Conservation (phyloP, 92 coral and sea anemone genomes). For the Nematostella vectensis region DNA sequence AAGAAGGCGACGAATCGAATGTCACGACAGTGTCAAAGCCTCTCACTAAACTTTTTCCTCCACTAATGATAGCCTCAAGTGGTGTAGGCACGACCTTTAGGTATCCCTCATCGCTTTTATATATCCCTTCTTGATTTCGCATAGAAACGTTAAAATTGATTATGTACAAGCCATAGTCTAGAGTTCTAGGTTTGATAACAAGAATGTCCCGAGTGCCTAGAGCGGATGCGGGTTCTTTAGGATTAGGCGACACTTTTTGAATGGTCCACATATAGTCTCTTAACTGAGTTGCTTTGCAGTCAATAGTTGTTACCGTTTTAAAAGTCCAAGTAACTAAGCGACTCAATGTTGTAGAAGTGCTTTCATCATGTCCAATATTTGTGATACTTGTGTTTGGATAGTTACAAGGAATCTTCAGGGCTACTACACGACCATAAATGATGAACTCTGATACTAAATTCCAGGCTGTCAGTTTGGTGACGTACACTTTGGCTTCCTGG, state of each 20-base stretch:
- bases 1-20: constrained; percentile 29
- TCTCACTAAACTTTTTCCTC: constrained; percentile 29
- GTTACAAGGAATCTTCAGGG: constrained; percentile 51
- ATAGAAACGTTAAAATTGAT: constrained; percentile 41
- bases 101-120: constrained; percentile 30
- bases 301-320: constrained; percentile 16
- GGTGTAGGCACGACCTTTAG: constrained; percentile 34
- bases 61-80: constrained; percentile 22
- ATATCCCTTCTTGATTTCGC: constrained; percentile 49
- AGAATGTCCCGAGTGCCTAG: constrained; percentile 9
- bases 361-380: constrained; percentile 18
- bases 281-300: constrained; percentile 47
- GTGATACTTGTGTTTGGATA: constrained; percentile 45
- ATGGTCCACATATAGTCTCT: constrained; percentile 35
- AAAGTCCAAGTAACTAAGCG: constrained; percentile 16
- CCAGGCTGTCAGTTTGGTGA: constrained; percentile 35
- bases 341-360: constrained; percentile 17
- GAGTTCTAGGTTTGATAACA: constrained; percentile 15
- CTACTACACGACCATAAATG: constrained; percentile 17
- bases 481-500: constrained; percentile 25
- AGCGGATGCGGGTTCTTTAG: neutral
- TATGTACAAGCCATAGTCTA: constrained; percentile 41
- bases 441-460: constrained; percentile 33
- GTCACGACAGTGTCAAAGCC: constrained; percentile 9
- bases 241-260: constrained; percentile 9